Evolutionary conservation across 2,888 invertebrate species (phyloP), one percentile per base, ranked within the genome.

Genomic region (Trissonchulus sp.): DNA sequence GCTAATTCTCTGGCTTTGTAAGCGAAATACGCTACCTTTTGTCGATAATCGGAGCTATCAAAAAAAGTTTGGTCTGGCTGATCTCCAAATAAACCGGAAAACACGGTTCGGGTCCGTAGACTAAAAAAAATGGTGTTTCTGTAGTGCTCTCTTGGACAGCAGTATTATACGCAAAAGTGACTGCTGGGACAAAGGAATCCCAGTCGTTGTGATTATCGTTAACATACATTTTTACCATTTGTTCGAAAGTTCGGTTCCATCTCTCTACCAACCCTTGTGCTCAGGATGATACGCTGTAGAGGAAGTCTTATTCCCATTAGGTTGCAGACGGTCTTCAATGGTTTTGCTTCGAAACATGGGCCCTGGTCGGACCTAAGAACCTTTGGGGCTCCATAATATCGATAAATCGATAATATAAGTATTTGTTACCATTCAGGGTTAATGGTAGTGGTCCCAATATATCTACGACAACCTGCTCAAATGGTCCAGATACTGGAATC

Each of bases 381-480:
- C 18, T n/a, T 18, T 18, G 60, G 60, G n/a, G 18, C 60, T 18
- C 60, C 18, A n/a, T 60, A n/a, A n/a, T n/a, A n/a, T n/a, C 60
- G n/a, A 18, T 18, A 60, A n/a, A 60, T 18, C 60, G 18, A 60
- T 60, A 60, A 18, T 60, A n/a, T 36, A 80, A 76, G 36, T 80
- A 80, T 63, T 78, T 76, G 30, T 80, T 79, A 3, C 74, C 72
- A 0, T 38, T 73, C 1, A n/a, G 18, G 0, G 77, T 77, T 0
- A 8, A n/a, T 3, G 78, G 77, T 1, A 80, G 74, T 15, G 65
- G 65, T 1, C 80, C 80, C 34, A 78, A 30, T 2, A 79, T 34
- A 63, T 80, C 80, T 34, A 77, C 76, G 0, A 77, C 71, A 2
- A 80, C 68, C 34, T 77, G 75, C 37, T 80, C 77, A 77, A 80